These are phyloP conservation scores for Eremophila alpestris DNA, from an alignment of 2,797 vertebrate genomes.

Conservation along the genomic window DNA sequence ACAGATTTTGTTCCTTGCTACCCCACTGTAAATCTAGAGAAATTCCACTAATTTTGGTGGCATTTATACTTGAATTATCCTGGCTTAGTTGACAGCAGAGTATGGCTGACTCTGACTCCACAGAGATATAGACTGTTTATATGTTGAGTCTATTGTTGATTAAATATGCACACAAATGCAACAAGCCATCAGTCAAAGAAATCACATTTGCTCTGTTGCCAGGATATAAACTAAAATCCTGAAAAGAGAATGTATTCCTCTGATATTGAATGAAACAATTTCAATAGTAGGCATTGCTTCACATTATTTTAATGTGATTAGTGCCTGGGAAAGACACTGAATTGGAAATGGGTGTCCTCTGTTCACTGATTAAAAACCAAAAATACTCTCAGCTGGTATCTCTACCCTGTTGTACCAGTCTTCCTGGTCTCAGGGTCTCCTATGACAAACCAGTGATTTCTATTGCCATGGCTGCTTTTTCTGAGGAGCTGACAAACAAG, in stretches of 20 bases:
- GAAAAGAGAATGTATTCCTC: slow-evolving; percentile 43
- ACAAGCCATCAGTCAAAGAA: slow-evolving; percentile 66
- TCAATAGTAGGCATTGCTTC: slow-evolving; percentile 15
- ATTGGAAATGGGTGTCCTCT: background rate
- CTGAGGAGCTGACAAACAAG: background rate
- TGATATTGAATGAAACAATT: slow-evolving; percentile 42
- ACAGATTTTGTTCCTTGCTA: background rate
- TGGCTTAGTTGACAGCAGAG: background rate
- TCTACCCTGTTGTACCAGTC: background rate
- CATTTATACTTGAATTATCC: slow-evolving; percentile 14
- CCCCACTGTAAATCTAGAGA: background rate
- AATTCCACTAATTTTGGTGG: background rate
- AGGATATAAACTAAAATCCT: slow-evolving; percentile 66
- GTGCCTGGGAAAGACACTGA: background rate
- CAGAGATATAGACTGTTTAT: slow-evolving; percentile 5
- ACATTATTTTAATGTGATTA: slow-evolving; percentile 45
- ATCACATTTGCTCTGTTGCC: slow-evolving; percentile 64
- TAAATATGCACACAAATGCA: slow-evolving; percentile 64
- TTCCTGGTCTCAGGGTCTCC: background rate
- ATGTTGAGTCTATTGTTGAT: slow-evolving; percentile 58
- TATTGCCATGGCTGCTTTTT: background rate
- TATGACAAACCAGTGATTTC: background rate
- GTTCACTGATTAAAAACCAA: background rate
- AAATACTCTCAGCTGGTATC: background rate
- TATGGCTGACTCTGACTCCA: background rate